These are phyloP conservation scores for Xanthia icteritia DNA, from an alignment of 2,888 invertebrate genomes.

Conservation along the genomic window DNA sequence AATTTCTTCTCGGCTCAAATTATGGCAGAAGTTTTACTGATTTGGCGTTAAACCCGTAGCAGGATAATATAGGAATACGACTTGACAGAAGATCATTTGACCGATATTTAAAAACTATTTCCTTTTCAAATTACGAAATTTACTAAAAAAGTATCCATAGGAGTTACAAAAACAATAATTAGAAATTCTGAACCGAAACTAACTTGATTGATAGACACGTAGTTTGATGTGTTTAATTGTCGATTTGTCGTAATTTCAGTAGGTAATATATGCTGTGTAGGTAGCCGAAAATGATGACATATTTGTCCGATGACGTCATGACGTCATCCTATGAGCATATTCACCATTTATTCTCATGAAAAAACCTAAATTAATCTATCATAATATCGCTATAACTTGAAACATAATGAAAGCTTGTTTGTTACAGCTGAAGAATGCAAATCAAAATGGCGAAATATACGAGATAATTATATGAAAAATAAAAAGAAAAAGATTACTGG, in stretches of 20 bases:
- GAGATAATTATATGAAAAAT: slow-evolving; percentile 53
- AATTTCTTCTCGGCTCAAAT: too few relatives aligned
- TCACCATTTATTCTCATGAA: background rate
- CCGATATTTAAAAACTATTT: too few relatives aligned
- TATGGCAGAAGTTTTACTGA: too few relatives aligned
- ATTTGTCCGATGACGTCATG: background rate
- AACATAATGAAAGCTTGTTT: slow-evolving; percentile 24
- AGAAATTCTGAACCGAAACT: background rate
- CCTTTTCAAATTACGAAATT: too few relatives aligned
- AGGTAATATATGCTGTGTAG: background rate
- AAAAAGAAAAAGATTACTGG: slow-evolving; percentile 51
- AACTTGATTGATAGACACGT: background rate
- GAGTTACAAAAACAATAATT: too few relatives aligned
- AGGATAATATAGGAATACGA: too few relatives aligned
- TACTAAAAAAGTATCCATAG: too few relatives aligned
- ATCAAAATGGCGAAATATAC: slow-evolving; percentile 59
- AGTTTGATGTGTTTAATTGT: background rate
- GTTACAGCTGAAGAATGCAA: slow-evolving; percentile 58
- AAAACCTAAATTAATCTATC: background rate
- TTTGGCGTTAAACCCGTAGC: too few relatives aligned
- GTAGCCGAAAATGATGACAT: background rate
- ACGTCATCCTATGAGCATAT: background rate
- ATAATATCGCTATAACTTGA: background rate
- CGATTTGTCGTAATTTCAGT: background rate
- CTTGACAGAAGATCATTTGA: too few relatives aligned